phyloP scores from a whole-genome alignment of 2,888 invertebrate genomes.

The Drosophila niveifrons region DNA sequence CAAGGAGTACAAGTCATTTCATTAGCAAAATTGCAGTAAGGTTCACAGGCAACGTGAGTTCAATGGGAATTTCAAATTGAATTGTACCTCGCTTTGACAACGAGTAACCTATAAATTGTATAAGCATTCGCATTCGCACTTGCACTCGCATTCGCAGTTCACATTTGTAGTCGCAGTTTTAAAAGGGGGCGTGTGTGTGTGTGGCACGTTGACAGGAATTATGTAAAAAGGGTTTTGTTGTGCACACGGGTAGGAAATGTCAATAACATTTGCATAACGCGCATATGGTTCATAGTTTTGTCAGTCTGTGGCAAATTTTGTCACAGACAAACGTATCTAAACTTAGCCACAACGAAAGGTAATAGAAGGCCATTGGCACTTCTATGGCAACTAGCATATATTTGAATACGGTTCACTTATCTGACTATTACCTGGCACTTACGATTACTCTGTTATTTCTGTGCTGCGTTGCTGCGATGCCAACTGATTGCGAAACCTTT shows the following conservation, averaged over 20 bases:
- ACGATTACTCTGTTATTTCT: constrained; percentile 6
- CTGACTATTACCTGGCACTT: constrained; percentile 43
- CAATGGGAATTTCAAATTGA: constrained; percentile 40
- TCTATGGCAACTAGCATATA: constrained; percentile 7
- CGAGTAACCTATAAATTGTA: constrained; percentile 39
- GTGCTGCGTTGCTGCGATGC: neutral
- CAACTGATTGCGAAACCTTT: constrained; percentile 34
- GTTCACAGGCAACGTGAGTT: constrained; percentile 22
- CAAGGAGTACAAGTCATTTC: constrained; percentile 36
- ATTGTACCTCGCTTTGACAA: constrained; percentile 29
- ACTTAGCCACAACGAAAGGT: constrained; percentile 25
- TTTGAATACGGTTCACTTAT: constrained; percentile 37
- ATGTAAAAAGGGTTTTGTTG: constrained; percentile 30
- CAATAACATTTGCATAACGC: constrained; percentile 53
- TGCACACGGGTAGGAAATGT: constrained; percentile 30
- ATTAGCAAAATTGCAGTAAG: constrained; percentile 49
- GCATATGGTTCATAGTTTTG: constrained; percentile 23
- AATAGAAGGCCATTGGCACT: constrained; percentile 25
- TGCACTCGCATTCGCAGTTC: constrained; percentile 3
- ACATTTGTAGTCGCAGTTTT: constrained; percentile 2
- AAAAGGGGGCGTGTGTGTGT: neutral
- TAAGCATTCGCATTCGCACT: constrained; percentile 29
- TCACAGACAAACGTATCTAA: constrained; percentile 48
- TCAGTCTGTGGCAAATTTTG: constrained; percentile 24
- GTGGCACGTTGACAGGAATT: constrained; percentile 29